Percentiles rank a stretch among this genome's conserved stretches.
Evolutionary conservation across 2,113 vertebrate species (phyloP).

Genomic region (Serinus canaria): DNA sequence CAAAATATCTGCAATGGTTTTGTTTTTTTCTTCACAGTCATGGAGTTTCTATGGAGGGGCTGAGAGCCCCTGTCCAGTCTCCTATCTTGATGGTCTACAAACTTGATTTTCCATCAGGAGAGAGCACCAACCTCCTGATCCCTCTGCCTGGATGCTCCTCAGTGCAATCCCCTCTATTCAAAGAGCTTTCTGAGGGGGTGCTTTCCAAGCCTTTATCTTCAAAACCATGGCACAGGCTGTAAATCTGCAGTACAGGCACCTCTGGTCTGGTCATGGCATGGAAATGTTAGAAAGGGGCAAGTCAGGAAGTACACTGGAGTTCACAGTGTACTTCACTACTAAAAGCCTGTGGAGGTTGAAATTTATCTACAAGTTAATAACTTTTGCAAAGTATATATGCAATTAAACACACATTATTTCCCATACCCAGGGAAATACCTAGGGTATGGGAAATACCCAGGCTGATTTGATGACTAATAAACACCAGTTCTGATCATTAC

Average conservation of each 20-base stretch:
- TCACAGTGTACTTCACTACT: not conserved
- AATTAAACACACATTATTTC: not conserved
- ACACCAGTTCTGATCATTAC: not conserved
- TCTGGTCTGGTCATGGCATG: not conserved
- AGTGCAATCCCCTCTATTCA: not conserved
- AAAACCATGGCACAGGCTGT: not conserved
- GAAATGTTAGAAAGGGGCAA: not conserved
- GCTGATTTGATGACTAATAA: not conserved
- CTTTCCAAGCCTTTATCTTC: not conserved
- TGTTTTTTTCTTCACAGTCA: not conserved
- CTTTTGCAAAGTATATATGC: not conserved
- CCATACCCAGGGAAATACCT: no score
- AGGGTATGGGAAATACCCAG: no score
- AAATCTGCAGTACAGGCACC: not conserved
- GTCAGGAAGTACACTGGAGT: not conserved
- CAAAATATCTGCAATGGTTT: not conserved
- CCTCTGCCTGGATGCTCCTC: not conserved
- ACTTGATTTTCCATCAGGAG: not conserved
- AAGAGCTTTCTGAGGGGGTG: not conserved
- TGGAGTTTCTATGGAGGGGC: not conserved
- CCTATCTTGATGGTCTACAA: not conserved
- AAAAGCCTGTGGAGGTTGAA: not conserved
- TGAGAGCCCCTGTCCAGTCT: not conserved
- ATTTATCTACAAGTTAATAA: not conserved
- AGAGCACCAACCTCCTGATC: not conserved